Evolutionary conservation across 2,797 vertebrate genomes (phyloP).

Genomic region (Linurgus olivaceus): DNA sequence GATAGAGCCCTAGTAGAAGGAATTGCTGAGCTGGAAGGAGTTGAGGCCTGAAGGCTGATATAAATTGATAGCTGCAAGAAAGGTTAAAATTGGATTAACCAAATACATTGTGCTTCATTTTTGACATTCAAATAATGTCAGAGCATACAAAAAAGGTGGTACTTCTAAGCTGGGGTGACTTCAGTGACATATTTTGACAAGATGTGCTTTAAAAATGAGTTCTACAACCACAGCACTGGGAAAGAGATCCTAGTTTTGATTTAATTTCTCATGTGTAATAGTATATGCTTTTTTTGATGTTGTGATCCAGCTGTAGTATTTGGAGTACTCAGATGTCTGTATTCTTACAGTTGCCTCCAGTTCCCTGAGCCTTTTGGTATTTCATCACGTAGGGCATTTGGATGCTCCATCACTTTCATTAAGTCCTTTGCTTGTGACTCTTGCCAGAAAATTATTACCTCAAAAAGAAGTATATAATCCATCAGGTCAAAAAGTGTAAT

Average conservation of each 20-base stretch:
- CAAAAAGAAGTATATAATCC: neutral
- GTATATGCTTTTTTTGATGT: neutral
- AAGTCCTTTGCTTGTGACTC: neutral
- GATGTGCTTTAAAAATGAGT: neutral
- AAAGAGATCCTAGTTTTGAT: neutral
- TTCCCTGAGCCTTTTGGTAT: neutral
- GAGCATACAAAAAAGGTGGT: neutral
- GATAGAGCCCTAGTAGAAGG: neutral
- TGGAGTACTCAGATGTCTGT: neutral
- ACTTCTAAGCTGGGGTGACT: accelerated
- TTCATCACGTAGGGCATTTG: neutral
- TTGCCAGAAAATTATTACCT: neutral
- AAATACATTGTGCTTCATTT: neutral
- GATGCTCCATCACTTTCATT: neutral
- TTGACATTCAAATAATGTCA: neutral
- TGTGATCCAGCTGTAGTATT: neutral
- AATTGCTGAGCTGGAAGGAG: neutral
- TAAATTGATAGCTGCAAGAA: neutral
- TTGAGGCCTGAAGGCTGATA: neutral
- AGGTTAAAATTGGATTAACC: neutral
- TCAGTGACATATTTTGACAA: neutral
- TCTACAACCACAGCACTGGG: neutral
- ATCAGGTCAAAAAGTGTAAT: neutral
- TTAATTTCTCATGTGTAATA: neutral
- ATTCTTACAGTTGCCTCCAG: neutral